A percentile compares a stretch with the other conserved stretches of the same genome.
These are phyloP conservation scores for Neodiprion virginianus DNA, from an alignment of 1,140 invertebrate species.

Conservation along the genomic window DNA sequence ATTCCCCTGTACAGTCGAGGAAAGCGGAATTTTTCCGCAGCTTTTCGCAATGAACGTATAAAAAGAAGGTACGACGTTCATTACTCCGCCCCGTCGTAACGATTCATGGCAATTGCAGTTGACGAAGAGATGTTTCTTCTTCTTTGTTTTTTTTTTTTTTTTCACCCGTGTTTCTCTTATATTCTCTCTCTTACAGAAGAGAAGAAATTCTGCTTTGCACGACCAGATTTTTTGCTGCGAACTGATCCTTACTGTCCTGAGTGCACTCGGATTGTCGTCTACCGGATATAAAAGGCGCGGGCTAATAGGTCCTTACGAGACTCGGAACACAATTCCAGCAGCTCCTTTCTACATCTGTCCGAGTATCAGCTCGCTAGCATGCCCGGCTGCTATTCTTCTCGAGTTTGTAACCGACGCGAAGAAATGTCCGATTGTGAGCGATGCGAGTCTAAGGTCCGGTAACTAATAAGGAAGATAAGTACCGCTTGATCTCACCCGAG, in stretches of 20 bases:
- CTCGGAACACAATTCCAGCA: slow-evolving; percentile 1
- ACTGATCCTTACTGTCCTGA: neutral
- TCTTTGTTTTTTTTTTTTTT: neutral
- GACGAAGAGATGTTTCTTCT: slow-evolving; percentile 5
- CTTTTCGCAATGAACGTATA: no score
- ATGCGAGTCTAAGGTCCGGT: no score
- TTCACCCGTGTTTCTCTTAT: neutral
- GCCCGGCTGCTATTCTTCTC: neutral
- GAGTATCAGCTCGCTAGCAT: neutral
- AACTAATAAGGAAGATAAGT: no score
- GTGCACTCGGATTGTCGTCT: neutral
- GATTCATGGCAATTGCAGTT: no score
- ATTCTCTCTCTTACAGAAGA: neutral
- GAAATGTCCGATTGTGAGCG: neutral
- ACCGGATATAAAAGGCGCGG: neutral
- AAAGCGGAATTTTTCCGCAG: no score
- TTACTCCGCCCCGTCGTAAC: no score
- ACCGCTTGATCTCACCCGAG: no score
- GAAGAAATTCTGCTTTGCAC: neutral
- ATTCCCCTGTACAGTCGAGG: no score
- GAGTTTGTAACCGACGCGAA: neutral
- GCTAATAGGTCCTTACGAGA: neutral
- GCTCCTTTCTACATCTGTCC: neutral
- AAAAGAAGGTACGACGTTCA: no score
- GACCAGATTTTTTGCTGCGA: neutral